A percentile compares a stretch with the other conserved stretches of the same genome.
Conservation (phyloP, 2,888 invertebrate genomes). For the Deilephila porcellus region DNA sequence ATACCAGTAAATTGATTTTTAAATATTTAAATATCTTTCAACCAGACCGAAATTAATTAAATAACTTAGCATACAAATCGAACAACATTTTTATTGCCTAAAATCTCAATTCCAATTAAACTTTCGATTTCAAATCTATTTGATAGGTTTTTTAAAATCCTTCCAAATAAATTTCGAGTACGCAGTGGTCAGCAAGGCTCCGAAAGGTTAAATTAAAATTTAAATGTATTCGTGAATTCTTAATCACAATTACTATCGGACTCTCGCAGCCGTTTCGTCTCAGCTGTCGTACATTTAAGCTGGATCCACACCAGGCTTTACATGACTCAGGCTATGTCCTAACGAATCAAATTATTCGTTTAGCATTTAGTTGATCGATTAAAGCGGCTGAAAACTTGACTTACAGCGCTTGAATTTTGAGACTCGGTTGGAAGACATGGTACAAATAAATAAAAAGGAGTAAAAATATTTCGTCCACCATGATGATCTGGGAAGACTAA, state of each 20-base stretch:
- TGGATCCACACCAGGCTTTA: not conserved
- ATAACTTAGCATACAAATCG: constrained; percentile 1
- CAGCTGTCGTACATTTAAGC: not conserved
- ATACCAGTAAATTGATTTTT: no score
- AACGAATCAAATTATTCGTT: no score
- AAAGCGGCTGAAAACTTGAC: no score
- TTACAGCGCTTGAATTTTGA: no score
- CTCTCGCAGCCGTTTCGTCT: not conserved
- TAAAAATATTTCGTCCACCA: no score
- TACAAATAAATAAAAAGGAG: no score
- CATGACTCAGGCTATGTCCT: not conserved
- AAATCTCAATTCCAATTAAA: not conserved
- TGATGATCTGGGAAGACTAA: no score
- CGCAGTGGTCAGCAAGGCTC: not conserved
- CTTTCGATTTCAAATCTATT: not conserved
- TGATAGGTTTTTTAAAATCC: not conserved
- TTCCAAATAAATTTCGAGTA: not conserved
- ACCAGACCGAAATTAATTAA: not conserved
- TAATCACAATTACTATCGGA: not conserved
- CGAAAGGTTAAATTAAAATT: not conserved
- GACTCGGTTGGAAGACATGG: no score
- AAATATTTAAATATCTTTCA: not conserved
- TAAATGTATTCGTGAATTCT: constrained; percentile 2
- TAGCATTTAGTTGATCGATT: no score
- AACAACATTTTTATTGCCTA: not conserved